phyloP scores from a whole-genome alignment of 2,888 invertebrate species.

The Choristoneura rosaceana region DNA sequence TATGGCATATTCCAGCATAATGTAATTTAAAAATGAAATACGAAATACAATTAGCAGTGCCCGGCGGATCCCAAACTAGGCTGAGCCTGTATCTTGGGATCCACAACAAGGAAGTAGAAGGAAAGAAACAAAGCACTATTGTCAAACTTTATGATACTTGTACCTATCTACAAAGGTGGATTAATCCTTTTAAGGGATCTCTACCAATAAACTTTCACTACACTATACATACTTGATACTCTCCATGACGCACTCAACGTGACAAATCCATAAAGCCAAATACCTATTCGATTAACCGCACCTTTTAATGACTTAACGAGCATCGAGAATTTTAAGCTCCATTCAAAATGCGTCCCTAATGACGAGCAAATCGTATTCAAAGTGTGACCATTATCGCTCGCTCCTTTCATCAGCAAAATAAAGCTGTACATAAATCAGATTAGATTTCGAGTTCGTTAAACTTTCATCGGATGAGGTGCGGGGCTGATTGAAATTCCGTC shows the following conservation, averaged over 20 bases:
- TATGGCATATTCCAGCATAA: too few relatives aligned
- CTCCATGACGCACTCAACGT: not conserved
- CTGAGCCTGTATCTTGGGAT: too few relatives aligned
- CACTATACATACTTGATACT: not conserved
- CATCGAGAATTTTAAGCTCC: not conserved
- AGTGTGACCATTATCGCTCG: slow-evolving; percentile 32
- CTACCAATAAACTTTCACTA: too few relatives aligned
- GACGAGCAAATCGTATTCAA: slow-evolving; percentile 28
- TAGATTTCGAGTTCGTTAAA: slow-evolving; percentile 74
- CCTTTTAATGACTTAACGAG: slow-evolving; percentile 5
- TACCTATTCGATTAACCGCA: slow-evolving; percentile 3
- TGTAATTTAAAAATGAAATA: too few relatives aligned
- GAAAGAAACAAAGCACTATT: too few relatives aligned
- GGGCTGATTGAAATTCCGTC: slow-evolving; percentile 61
- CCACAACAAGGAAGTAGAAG: too few relatives aligned
- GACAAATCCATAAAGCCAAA: not conserved
- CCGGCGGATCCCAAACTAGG: too few relatives aligned
- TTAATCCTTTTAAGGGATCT: too few relatives aligned
- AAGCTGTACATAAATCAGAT: slow-evolving; percentile 66
- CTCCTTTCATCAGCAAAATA: slow-evolving; percentile 48
- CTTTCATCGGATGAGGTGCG: slow-evolving; percentile 62
- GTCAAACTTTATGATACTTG: too few relatives aligned
- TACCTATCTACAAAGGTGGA: too few relatives aligned
- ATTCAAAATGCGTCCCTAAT: slow-evolving; percentile 12
- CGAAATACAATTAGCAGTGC: too few relatives aligned